Evolutionary conservation across 2,797 vertebrate genomes (phyloP).

Genomic region (Graptemys geographica): DNA sequence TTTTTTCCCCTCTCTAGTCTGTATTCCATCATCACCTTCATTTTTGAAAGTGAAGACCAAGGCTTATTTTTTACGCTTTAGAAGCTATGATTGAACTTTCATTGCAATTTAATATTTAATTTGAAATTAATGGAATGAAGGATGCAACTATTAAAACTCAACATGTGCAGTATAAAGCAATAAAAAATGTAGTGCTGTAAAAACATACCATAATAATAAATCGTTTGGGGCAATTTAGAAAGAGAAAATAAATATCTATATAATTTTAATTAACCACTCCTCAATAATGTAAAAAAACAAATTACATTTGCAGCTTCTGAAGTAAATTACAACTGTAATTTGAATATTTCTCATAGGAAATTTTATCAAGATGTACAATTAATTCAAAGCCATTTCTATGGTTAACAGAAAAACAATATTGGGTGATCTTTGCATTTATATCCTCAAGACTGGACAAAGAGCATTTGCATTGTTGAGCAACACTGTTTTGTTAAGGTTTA

Average conservation of each 20-base stretch:
- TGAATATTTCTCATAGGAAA: slow-evolving; percentile 42
- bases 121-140: slow-evolving; percentile 79
- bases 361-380: slow-evolving; percentile 15
- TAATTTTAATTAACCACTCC: slow-evolving; percentile 75
- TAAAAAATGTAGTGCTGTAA: slow-evolving; percentile 73
- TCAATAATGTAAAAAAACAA: slow-evolving; percentile 76
- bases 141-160: slow-evolving; percentile 71
- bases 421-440: not conserved
- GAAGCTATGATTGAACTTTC: slow-evolving; percentile 58
- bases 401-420: not conserved
- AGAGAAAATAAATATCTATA: slow-evolving; percentile 71
- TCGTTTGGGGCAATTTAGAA: slow-evolving; percentile 60
- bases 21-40: not conserved
- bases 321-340: slow-evolving; percentile 56
- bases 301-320: slow-evolving; percentile 68
- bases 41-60: not conserved
- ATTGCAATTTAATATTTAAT: slow-evolving; percentile 73
- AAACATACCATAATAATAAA: slow-evolving; percentile 68
- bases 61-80: slow-evolving; percentile 36
- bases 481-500: not conserved
- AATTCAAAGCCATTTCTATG: not conserved
- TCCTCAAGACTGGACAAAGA: not conserved
- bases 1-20: slow-evolving; percentile 5
- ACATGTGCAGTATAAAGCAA: slow-evolving; percentile 53
- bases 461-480: not conserved